Percentiles rank a stretch among this genome's conserved stretches.
Evolutionary conservation across 2,797 vertebrate species (phyloP).

Genomic region (Rachycentron canadum): DNA sequence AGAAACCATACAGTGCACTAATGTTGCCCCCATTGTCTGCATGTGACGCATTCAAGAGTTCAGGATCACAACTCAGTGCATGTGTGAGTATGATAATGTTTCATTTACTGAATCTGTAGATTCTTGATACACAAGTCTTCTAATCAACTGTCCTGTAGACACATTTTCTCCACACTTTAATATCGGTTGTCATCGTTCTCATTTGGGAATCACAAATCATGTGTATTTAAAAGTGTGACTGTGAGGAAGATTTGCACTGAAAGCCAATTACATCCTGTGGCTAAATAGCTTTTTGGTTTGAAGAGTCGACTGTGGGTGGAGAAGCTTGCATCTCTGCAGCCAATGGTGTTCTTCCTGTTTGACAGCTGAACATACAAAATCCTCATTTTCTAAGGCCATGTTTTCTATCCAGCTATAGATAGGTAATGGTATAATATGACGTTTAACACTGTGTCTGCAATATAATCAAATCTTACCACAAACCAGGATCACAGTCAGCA

Average conservation of each 20-base stretch:
- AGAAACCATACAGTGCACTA: no score
- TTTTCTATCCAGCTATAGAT: background rate
- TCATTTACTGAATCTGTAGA: background rate
- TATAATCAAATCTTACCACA: background rate
- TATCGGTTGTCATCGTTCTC: background rate
- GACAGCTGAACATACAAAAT: background rate
- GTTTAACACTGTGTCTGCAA: background rate
- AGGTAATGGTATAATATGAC: background rate
- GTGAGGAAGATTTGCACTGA: background rate
- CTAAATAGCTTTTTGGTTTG: background rate
- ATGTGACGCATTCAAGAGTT: no score
- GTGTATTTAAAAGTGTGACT: background rate
- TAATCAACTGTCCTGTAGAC: background rate
- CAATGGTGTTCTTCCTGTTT: background rate
- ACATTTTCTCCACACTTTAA: background rate
- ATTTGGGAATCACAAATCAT: background rate
- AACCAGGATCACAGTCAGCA: background rate
- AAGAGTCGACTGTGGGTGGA: background rate
- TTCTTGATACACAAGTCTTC: no score
- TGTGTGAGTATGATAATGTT: background rate
- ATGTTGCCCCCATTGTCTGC: no score
- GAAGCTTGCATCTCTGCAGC: background rate
- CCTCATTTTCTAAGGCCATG: background rate
- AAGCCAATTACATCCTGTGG: background rate
- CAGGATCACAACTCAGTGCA: no score